These are phyloP conservation scores for Cnemophilus loriae DNA, from an alignment of 2,113 vertebrate genomes.

Conservation along the genomic window DNA sequence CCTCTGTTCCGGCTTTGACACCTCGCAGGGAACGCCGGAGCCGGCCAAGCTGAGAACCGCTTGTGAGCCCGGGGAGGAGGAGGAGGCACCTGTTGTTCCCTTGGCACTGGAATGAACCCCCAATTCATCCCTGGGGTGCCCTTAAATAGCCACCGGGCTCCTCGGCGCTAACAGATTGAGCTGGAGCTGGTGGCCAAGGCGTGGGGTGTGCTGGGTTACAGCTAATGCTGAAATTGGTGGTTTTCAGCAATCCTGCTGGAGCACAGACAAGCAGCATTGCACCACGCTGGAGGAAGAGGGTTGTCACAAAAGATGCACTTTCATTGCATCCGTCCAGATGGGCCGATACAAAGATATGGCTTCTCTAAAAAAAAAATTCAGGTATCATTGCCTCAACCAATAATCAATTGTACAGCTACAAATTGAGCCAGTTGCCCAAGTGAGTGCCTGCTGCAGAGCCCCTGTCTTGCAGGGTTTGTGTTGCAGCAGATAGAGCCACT, in stretches of 20 bases:
- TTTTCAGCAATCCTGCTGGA: neutral
- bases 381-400: fast-evolving
- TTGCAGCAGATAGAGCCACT: neutral
- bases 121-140: neutral
- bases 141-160: neutral
- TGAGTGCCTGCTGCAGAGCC: neutral
- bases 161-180: fast-evolving
- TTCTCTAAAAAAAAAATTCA: neutral
- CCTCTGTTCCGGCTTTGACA: neutral
- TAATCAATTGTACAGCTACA: neutral
- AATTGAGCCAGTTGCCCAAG: neutral
- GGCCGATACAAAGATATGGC: neutral
- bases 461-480: neutral
- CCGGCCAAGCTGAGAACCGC: neutral
- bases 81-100: neutral
- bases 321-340: neutral
- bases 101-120: neutral
- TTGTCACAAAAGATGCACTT: neutral
- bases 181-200: neutral
- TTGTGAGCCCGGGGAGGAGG: neutral
- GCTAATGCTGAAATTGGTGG: fast-evolving
- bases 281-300: neutral
- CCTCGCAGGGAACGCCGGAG: neutral
- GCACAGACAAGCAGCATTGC: neutral
- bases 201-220: neutral